Base-by-base conservation (phyloP, 2,797 vertebrate genomes). In the Pelochelys cantorii region DNA sequence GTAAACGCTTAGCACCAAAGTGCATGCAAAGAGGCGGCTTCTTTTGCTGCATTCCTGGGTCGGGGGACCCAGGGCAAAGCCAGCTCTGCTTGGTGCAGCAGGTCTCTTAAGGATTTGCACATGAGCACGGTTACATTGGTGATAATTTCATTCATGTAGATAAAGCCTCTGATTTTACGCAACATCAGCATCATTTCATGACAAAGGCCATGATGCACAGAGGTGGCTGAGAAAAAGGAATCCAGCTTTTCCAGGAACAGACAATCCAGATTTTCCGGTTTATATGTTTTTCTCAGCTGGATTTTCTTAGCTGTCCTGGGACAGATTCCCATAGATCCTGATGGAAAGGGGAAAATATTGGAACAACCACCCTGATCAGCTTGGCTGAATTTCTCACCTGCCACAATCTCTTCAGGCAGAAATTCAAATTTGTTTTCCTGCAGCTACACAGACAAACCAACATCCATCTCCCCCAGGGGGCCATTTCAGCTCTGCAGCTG, bases 181-280 rank as follows among this genome's bases (percentile, higher is more conserved):
- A 96, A 93, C 2, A 31, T 93, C 94, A 94, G 96, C 93, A 96
- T 59, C 94, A 93, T 31, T 13, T 96, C 93, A 88, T 86, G 94
- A 94, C 90, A 97, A 95, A 96, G 93, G 96, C 95, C 93, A 96
- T 94, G 94, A 94, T 91, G 94, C 88, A 96, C 4, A 81, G 97
- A 97, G 96, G 95, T 84, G 84, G 94, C 86, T 94, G 85, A 94
- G 89, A 96, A 95, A 87, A 94, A 89, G 93, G 90, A 92, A 95
- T 91, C 93, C 54, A 77, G 95, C 92, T 96, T 95, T 95, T 95
- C 95, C 96, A 96, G 92, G 93, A 95, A 97, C 4, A 0, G 89
- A 89, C 83, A 97, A 97, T 95, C 95, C 96, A 95, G 96, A 93
- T 94, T 97, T 97, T 96, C 96, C 94, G 92, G 97, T 97, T 97